A percentile compares a stretch with the other conserved stretches of the same genome.
Evolutionary conservation across 2,888 invertebrate genomes (phyloP).

Genomic region (Eupithecia insigniata): DNA sequence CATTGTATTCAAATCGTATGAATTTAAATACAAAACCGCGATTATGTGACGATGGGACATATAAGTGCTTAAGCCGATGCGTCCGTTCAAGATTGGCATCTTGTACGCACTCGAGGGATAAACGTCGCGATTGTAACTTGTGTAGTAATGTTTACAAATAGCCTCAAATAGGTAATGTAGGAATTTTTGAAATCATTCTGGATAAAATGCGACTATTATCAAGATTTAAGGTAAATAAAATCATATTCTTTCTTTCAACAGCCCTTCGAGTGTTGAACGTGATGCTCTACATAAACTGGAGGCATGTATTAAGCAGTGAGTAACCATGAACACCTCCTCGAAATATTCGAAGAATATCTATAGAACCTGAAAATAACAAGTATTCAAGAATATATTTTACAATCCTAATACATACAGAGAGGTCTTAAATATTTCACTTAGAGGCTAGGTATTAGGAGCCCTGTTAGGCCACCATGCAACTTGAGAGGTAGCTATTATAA

Average conservation of each 20-base stretch:
- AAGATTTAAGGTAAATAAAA: too few relatives aligned
- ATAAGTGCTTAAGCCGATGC: constrained; percentile 63
- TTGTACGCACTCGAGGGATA: constrained; percentile 59
- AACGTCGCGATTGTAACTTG: constrained; percentile 18
- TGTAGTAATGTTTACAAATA: background rate
- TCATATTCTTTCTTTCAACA: too few relatives aligned
- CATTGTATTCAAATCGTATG: constrained; percentile 82
- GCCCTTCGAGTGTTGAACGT: background rate
- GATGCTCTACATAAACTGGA: background rate
- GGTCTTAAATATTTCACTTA: too few relatives aligned
- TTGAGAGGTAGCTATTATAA: too few relatives aligned
- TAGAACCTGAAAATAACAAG: background rate
- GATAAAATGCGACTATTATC: too few relatives aligned
- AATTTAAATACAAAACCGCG: constrained; percentile 83
- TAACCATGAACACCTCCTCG: background rate
- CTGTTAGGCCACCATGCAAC: too few relatives aligned
- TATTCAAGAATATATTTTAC: too few relatives aligned
- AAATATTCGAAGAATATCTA: background rate
- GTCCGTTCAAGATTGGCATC: constrained; percentile 75
- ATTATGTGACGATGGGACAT: constrained; percentile 78
- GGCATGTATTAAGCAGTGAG: background rate
- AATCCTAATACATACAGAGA: too few relatives aligned
- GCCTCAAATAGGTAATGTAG: too few relatives aligned
- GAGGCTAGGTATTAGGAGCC: too few relatives aligned
- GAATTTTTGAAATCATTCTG: too few relatives aligned